Percentiles rank a stretch among this genome's conserved stretches.
phyloP scores from a whole-genome alignment of 2,888 invertebrate species.

The Podotricha telesiphe region DNA sequence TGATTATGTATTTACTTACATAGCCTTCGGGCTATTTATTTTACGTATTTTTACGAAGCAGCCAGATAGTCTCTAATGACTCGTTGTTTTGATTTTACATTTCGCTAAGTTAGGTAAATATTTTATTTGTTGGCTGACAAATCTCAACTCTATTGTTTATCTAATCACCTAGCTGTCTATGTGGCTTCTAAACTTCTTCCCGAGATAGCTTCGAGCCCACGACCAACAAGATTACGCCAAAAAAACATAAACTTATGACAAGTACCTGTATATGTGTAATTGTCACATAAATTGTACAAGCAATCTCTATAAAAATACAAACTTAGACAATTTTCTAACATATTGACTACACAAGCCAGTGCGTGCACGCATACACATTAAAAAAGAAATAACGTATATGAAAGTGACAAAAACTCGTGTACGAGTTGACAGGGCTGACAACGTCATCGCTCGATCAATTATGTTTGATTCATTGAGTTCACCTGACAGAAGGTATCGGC shows the following conservation, averaged over 20 bases:
- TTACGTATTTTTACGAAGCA: background rate
- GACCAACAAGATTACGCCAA: too few species aligned
- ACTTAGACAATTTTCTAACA: constrained; percentile 39
- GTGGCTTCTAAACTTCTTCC: too few species aligned
- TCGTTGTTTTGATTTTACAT: background rate
- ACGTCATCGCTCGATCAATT: constrained; percentile 71
- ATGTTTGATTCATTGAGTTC: constrained; percentile 76
- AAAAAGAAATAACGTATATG: constrained; percentile 49
- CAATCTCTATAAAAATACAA: constrained; percentile 20
- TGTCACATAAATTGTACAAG: background rate
- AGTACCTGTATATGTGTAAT: background rate
- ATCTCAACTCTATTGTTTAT: background rate
- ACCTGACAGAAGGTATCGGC: constrained; percentile 58
- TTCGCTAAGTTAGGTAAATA: too few species aligned
- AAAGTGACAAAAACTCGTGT: constrained; percentile 71
- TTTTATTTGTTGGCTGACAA: background rate
- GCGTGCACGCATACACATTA: constrained; percentile 43
- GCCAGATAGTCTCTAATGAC: background rate
- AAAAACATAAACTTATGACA: too few species aligned
- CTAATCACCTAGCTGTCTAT: background rate
- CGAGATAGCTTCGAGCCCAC: too few species aligned
- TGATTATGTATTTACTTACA: background rate
- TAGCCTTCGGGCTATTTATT: too few species aligned
- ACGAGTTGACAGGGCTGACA: constrained; percentile 61
- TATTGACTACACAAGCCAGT: constrained; percentile 45